phyloP scores from a whole-genome alignment of 2,797 vertebrate genomes.

The Eleutherodactylus coqui region DNA sequence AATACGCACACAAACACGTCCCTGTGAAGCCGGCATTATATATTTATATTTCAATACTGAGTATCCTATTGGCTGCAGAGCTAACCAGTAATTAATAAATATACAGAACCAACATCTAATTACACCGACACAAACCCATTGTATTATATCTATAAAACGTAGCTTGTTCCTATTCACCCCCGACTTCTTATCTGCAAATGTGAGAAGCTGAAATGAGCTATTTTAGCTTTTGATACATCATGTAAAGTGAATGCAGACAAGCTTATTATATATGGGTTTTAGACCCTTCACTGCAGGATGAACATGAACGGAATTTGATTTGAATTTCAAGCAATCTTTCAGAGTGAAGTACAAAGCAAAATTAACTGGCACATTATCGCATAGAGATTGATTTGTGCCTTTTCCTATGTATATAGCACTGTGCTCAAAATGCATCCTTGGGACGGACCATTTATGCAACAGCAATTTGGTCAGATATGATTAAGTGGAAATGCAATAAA shows the following conservation, averaged over 20 bases:
- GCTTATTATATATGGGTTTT: conserved; percentile 49
- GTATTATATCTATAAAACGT: neutral
- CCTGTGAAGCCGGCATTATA: no score
- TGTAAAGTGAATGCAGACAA: conserved; percentile 53
- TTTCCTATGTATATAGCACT: conserved; percentile 34
- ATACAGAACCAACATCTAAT: neutral
- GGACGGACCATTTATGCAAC: conserved; percentile 44
- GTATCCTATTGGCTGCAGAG: neutral
- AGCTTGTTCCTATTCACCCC: conserved; percentile 6
- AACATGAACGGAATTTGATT: conserved; percentile 54
- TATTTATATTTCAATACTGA: neutral
- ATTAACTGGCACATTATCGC: conserved; percentile 56
- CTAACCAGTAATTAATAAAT: neutral
- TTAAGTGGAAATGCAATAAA: conserved; percentile 54
- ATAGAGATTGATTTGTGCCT: conserved; percentile 51
- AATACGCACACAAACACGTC: no score
- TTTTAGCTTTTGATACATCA: conserved; percentile 34
- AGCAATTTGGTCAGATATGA: conserved; percentile 55
- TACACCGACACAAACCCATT: neutral
- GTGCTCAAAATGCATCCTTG: conserved; percentile 44
- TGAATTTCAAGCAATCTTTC: conserved; percentile 57
- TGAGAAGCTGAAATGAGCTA: conserved; percentile 34
- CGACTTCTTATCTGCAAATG: conserved; percentile 25
- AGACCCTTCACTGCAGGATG: conserved; percentile 45
- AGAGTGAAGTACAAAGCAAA: conserved; percentile 52